phyloP scores from a whole-genome alignment of 2,797 vertebrate species.

The Thunnus albacares region DNA sequence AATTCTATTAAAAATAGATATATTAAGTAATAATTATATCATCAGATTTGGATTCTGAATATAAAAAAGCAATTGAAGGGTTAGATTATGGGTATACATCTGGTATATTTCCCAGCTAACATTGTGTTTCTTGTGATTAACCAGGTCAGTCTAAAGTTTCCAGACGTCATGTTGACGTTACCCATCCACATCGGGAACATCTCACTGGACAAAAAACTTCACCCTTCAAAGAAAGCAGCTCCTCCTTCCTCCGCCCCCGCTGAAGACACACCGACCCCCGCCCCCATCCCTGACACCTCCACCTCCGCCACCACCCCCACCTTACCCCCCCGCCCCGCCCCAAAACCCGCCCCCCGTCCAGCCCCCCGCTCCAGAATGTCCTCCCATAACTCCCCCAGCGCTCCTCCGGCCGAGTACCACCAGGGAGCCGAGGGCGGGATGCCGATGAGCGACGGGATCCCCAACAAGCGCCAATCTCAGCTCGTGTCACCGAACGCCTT shows the following conservation, averaged over 20 bases:
- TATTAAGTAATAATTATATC: too few species aligned
- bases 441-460: conserved; percentile 73
- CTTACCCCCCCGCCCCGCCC: conserved; percentile 74
- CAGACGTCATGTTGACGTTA: conserved; percentile 90
- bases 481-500: conserved; percentile 83
- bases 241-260: conserved; percentile 49
- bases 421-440: conserved; percentile 61
- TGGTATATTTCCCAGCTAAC: not conserved
- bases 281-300: conserved; percentile 11
- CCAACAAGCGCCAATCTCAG: conserved; percentile 92
- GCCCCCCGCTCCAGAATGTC: conserved; percentile 75
- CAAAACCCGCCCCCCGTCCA: conserved; percentile 68
- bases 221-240: conserved; percentile 70
- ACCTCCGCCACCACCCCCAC: conserved; percentile 8
- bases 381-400: conserved; percentile 84
- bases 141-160: conserved; percentile 91
- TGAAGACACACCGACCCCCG: conserved; percentile 3
- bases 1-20: too few species aligned
- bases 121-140: not conserved
- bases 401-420: conserved; percentile 87
- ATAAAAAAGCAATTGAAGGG: not conserved
- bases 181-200: conserved; percentile 94
- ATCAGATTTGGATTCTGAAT: not conserved
- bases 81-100: not conserved
- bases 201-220: conserved; percentile 86